Evolutionary conservation across 2,797 vertebrate genomes (phyloP), one percentile per base, ranked within the genome.

Genomic region (Coilia nasus): DNA sequence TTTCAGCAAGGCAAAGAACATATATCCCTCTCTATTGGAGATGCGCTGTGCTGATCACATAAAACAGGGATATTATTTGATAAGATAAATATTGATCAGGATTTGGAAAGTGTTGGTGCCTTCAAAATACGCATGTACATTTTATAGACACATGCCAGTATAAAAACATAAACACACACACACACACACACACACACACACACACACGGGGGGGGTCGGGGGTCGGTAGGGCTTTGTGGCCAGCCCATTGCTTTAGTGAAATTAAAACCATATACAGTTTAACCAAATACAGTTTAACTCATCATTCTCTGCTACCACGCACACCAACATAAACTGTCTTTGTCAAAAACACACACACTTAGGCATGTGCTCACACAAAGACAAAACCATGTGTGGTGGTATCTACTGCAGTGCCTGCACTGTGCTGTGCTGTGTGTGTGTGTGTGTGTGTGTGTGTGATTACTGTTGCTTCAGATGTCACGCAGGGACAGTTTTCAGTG

Each of bases 181-280:
- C 46, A 84, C 71, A 89, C 56, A 86, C 64, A 78, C 67, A 23
- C 56, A 54, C 64, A 71, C 64, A 71, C 25, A 71, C 64, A 31
- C 25, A 71, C 9, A 31, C 14, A 67, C 62, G n/a, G n/a, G n/a
- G n/a, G n/a, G n/a, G n/a, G n/a, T n/a, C 23, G 7, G 50, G 14
- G 50, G 50, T 57, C 60, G 64, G 7, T 23, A 83, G 47, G 41
- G 28, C 12, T 83, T 62, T 50, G 41, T 59, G 41, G 41, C 35
- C 50, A 81, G 41, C 21, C 64, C 47, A 75, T 31, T 9, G 57
- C 81, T 15, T 83, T 75, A 81, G 80, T 47, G 47, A 56, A 85
- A 21, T 85, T 84, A 21, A 83, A 75, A 35, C 19, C 67, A 41
- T n/a, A 75, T 75, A 35, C 57, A n/a, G n/a, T n/a, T n/a, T n/a